phyloP scores from a whole-genome alignment of 2,113 vertebrate species.

The Sigmodon hispidus region DNA sequence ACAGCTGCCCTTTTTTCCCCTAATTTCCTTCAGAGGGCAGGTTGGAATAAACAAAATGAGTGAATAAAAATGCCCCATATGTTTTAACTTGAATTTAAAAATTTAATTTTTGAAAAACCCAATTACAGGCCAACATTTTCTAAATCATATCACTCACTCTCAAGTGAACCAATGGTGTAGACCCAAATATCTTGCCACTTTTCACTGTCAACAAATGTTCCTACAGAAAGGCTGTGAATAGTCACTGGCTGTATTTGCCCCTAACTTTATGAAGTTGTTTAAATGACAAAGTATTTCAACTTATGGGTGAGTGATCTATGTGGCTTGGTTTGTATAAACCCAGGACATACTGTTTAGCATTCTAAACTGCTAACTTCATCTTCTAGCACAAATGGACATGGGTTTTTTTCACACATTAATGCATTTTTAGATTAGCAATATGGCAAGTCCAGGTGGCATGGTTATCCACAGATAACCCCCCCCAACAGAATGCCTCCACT shows the following conservation, averaged over 20 bases:
- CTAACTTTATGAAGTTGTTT: constrained; percentile 72
- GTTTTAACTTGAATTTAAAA: constrained; percentile 56
- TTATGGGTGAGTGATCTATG: constrained; percentile 4
- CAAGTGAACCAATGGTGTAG: constrained; percentile 56
- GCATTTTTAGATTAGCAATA: constrained; percentile 81
- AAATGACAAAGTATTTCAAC: constrained; percentile 53
- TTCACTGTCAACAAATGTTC: constrained; percentile 51
- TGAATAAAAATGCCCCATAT: constrained; percentile 62
- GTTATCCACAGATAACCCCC: constrained; percentile 81
- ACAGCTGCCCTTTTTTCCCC: background rate
- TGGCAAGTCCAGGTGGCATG: constrained; percentile 81
- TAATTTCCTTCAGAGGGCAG: constrained; percentile 28
- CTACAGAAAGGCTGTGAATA: constrained; percentile 63
- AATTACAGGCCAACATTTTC: constrained; percentile 59
- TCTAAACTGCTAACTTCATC: constrained; percentile 74
- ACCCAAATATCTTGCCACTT: constrained; percentile 42
- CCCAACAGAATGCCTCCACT: constrained; percentile 63
- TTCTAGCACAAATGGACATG: constrained; percentile 69
- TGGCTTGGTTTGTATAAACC: constrained; percentile 50
- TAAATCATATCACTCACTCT: constrained; percentile 66
- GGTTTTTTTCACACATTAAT: constrained; percentile 79
- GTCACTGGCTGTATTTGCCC: background rate
- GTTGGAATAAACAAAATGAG: constrained; percentile 55
- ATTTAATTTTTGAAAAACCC: constrained; percentile 59
- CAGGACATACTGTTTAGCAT: constrained; percentile 72